These are phyloP conservation scores for Sesia bembeciformis DNA, from an alignment of 2,888 invertebrate genomes.

Conservation along the genomic window DNA sequence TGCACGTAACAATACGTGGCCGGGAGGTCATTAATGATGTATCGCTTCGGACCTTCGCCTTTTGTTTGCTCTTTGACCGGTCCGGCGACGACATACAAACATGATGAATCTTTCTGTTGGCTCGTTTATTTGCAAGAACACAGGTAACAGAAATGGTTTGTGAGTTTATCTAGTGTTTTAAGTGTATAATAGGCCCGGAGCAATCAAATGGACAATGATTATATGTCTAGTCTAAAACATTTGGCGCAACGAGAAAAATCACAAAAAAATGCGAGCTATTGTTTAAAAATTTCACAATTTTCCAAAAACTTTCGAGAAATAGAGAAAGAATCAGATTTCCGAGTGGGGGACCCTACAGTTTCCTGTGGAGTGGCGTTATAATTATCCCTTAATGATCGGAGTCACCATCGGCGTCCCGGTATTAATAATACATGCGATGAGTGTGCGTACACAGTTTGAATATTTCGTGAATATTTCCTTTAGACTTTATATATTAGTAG, in stretches of 20 bases:
- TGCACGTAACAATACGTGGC: constrained; percentile 10
- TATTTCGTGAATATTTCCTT: not conserved
- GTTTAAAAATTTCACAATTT: not conserved
- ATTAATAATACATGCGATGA: constrained; percentile 59
- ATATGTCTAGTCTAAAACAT: no score
- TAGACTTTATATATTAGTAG: not conserved
- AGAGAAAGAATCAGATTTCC: constrained; percentile 63
- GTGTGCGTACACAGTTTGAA: constrained; percentile 31
- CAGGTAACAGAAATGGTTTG: no score
- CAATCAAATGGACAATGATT: no score
- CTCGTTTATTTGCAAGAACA: no score
- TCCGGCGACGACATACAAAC: not conserved
- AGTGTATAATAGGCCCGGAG: no score
- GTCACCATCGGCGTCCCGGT: constrained; percentile 51
- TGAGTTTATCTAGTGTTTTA: no score
- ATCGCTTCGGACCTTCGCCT: constrained; percentile 47
- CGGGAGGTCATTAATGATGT: not conserved
- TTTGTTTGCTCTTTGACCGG: constrained; percentile 36
- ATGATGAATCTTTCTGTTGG: no score
- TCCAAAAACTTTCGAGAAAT: constrained; percentile 1
- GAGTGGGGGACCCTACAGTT: constrained; percentile 51
- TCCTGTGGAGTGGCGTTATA: constrained; percentile 62
- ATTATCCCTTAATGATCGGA: constrained; percentile 67
- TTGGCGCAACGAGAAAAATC: no score
- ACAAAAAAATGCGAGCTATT: no score